Evolutionary conservation across 37 sponge, comb jelly and placozoan species (phyloP).

Genomic region (Sycon ciliatum): DNA sequence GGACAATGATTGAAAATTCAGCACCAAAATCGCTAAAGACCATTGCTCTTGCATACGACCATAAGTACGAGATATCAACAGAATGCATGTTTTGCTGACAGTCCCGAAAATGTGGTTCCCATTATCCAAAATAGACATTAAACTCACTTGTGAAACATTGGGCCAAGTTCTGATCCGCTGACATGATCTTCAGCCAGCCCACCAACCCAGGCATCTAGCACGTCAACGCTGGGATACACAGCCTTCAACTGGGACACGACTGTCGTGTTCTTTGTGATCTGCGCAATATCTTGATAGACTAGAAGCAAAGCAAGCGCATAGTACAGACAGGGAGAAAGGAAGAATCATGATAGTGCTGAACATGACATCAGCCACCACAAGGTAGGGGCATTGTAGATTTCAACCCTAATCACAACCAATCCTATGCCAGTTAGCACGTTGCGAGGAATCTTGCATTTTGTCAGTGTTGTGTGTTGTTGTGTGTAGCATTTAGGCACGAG

Average conservation of each 20-base stretch:
- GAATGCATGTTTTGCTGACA: too few relatives aligned
- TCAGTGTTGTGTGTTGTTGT: too few relatives aligned
- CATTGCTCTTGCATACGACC: too few relatives aligned
- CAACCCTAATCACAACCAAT: too few relatives aligned
- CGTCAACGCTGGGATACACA: conserved; percentile 37
- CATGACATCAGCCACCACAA: too few relatives aligned
- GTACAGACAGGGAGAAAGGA: neutral
- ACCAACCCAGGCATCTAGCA: conserved; percentile 78
- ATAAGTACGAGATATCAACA: too few relatives aligned
- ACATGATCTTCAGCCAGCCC: conserved; percentile 64
- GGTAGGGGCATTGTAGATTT: too few relatives aligned
- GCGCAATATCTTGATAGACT: neutral
- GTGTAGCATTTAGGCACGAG: too few relatives aligned
- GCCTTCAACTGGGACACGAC: conserved; percentile 33
- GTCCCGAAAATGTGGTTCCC: neutral
- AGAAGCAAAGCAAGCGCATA: neutral
- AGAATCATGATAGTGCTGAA: neutral
- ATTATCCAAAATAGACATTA: neutral
- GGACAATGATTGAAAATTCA: too few relatives aligned
- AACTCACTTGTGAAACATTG: conserved; percentile 50
- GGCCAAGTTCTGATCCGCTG: conserved; percentile 50
- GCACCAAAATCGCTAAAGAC: too few relatives aligned
- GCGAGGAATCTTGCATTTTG: too few relatives aligned
- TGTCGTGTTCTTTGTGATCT: conserved; percentile 11
- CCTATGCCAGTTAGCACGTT: too few relatives aligned